Evolutionary conservation across 2,888 invertebrate species (phyloP).

Genomic region (Dexiosoma caninum): DNA sequence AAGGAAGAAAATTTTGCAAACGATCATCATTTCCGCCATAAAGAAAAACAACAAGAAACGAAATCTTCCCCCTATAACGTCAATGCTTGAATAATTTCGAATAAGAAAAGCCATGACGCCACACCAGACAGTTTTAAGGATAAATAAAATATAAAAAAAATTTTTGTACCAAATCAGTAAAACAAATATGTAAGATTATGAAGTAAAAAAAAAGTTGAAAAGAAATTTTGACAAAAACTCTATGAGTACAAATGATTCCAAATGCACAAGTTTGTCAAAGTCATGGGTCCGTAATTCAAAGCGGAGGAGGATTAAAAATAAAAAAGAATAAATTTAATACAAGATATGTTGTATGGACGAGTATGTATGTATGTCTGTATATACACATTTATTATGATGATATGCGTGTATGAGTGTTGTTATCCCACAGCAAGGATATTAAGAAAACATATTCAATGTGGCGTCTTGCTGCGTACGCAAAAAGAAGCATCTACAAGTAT

Average conservation of each 20-base stretch:
- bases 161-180: slow-evolving; percentile 12
- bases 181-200: slow-evolving; percentile 60
- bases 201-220: slow-evolving; percentile 56
- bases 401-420: slow-evolving; percentile 28
- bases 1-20: slow-evolving; percentile 62
- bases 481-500: slow-evolving; percentile 18
- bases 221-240: slow-evolving; percentile 15
- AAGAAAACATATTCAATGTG: slow-evolving; percentile 49
- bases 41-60: slow-evolving; percentile 61
- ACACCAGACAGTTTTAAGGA: slow-evolving; percentile 30
- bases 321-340: slow-evolving; percentile 45
- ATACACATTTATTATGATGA: slow-evolving; percentile 1
- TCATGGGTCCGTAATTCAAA: slow-evolving; percentile 57
- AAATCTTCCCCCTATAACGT: slow-evolving; percentile 44
- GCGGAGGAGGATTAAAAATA: slow-evolving; percentile 54
- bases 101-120: slow-evolving; percentile 53
- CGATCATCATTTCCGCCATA: slow-evolving; percentile 74
- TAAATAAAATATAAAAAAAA: slow-evolving; percentile 6
- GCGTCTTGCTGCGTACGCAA: slow-evolving; percentile 58
- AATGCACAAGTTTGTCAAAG: slow-evolving; percentile 58
- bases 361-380: not conserved
- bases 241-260: not conserved
- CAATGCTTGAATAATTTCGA: slow-evolving; percentile 45
- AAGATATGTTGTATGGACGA: not conserved
- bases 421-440: slow-evolving; percentile 47